These are phyloP conservation scores for Dicentrarchus labrax DNA, from an alignment of 2,113 vertebrate species.

Conservation along the genomic window DNA sequence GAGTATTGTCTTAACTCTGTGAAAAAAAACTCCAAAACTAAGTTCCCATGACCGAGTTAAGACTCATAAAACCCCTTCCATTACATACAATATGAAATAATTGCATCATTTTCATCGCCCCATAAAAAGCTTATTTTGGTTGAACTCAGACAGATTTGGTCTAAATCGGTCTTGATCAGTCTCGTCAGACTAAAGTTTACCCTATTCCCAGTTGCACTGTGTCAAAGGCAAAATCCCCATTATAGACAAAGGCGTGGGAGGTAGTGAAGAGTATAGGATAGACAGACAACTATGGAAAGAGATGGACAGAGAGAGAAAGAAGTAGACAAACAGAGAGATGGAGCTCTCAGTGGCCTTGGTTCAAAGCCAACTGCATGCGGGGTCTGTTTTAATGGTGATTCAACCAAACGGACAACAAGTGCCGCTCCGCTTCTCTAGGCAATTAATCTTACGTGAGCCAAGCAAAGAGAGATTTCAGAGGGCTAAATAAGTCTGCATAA, in stretches of 20 bases:
- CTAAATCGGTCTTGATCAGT: conserved; percentile 23
- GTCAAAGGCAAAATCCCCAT: conserved; percentile 32
- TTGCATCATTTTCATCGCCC: conserved; percentile 65
- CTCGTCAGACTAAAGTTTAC: conserved; percentile 35
- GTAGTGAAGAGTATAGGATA: neutral
- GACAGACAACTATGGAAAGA: neutral
- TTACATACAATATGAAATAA: conserved; percentile 60
- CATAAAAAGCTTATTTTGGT: conserved; percentile 33
- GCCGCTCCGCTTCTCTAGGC: conserved; percentile 48
- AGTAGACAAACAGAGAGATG: conserved; percentile 1
- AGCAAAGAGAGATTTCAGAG: conserved; percentile 63
- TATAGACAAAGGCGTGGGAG: conserved; percentile 2
- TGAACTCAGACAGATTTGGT: conserved; percentile 41
- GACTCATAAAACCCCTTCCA: conserved; percentile 26
- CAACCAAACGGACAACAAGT: conserved; percentile 64
- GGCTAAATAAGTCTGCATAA: conserved; percentile 69
- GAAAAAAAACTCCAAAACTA: conserved; percentile 49
- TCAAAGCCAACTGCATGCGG: conserved; percentile 24
- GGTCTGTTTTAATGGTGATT: conserved; percentile 60
- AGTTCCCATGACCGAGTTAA: conserved; percentile 60
- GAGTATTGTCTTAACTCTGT: conserved; percentile 32
- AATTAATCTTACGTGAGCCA: conserved; percentile 71
- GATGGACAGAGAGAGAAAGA: conserved; percentile 5
- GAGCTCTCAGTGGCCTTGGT: conserved; percentile 4
- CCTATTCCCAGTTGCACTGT: conserved; percentile 7